These are phyloP conservation scores for Papilio gigon DNA, from an alignment of 2,888 invertebrate genomes.

Conservation along the genomic window DNA sequence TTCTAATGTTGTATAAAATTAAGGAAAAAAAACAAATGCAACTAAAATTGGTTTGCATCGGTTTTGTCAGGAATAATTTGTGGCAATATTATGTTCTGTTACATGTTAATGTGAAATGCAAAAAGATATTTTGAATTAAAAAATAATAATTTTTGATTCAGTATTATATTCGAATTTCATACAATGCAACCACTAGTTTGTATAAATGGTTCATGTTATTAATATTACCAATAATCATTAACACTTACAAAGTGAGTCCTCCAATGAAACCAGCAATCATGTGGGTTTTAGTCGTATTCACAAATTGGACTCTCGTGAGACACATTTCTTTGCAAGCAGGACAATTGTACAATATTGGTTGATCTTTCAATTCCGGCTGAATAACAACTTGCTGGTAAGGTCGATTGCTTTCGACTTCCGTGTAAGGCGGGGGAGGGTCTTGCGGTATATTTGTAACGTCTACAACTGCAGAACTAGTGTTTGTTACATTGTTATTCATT, in stretches of 20 bases:
- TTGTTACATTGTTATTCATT: constrained; percentile 40
- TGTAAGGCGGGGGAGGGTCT: constrained; percentile 71
- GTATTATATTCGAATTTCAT: no score
- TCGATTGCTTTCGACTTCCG: constrained; percentile 49
- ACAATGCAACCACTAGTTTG: no score
- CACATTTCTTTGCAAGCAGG: constrained; percentile 63
- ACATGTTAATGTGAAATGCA: no score
- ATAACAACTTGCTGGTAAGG: constrained; percentile 62
- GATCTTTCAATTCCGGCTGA: constrained; percentile 59
- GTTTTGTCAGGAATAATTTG: background rate
- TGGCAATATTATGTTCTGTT: no score
- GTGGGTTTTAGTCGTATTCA: constrained; percentile 71
- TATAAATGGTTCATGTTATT: no score
- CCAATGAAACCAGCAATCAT: constrained; percentile 74
- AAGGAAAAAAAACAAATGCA: no score
- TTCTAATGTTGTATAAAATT: background rate
- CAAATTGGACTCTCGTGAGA: constrained; percentile 66
- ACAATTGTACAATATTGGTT: constrained; percentile 63
- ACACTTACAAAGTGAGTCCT: constrained; percentile 71
- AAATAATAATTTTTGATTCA: background rate
- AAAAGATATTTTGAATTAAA: background rate
- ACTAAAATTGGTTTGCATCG: background rate
- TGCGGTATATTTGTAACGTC: constrained; percentile 50
- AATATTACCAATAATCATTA: no score
- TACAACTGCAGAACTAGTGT: constrained; percentile 45